Base-by-base conservation (phyloP, 92 coral and sea anemone genomes). In the Actinostola sp. region DNA sequence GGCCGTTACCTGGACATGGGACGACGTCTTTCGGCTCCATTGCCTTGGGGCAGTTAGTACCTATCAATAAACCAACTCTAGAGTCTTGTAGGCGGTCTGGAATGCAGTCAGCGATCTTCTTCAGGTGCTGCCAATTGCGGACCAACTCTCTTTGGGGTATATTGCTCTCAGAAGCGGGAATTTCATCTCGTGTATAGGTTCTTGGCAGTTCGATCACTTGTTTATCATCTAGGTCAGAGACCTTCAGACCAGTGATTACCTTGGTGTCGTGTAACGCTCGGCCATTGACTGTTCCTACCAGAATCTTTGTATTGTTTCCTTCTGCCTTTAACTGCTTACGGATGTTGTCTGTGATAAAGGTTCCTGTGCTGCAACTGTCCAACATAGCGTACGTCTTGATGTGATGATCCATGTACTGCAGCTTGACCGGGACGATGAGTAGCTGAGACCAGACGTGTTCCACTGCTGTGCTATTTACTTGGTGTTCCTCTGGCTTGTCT, bases 401-500 rank as follows among this genome's bases (percentile, higher is more conserved):
- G 29, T 33, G 31, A 2, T 49, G 28, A 1, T 60, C 59, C 31
- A 25, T 77, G 25, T 19, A 49, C 55, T 12, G 71, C 39, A 86
- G 26, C 41, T 46, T 82, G 42, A 80, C 84, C 12, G 83, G 77
- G 29, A 82, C 92, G 33, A 71, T 59, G 8, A 80, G 92, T 25
- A 79, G n/a, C n/a, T n/a, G n/a, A n/a, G n/a, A n/a, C n/a, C n/a
- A n/a, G n/a, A n/a, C n/a, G n/a, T n/a, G n/a, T n/a, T n/a, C n/a
- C n/a, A n/a, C n/a, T n/a, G n/a, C n/a, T n/a, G n/a, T n/a, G n/a
- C n/a, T n/a, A n/a, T n/a, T n/a, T n/a, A n/a, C n/a, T n/a, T n/a
- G n/a, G n/a, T n/a, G n/a, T n/a, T n/a, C n/a, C n/a, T n/a, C n/a
- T n/a, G n/a, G n/a, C n/a, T n/a, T n/a, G n/a, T n/a, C n/a, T n/a